These are phyloP conservation scores for Drosophila pseudoananassae DNA, from an alignment of 1,140 invertebrate species.

Conservation along the genomic window DNA sequence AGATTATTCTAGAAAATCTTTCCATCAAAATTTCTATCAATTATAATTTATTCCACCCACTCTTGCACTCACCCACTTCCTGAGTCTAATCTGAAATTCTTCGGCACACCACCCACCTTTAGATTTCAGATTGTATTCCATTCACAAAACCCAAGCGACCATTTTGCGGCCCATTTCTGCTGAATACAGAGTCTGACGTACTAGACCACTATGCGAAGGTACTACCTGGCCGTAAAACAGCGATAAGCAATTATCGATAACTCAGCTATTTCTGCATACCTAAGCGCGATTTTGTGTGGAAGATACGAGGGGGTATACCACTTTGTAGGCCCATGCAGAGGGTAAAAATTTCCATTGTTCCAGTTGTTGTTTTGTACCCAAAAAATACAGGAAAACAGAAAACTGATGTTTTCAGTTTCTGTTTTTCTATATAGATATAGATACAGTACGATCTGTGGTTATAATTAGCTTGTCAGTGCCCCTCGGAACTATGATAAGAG, in stretches of 20 bases:
- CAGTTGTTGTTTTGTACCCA: constrained; percentile 13
- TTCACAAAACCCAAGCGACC: constrained; percentile 51
- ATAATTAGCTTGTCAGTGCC: constrained; percentile 57
- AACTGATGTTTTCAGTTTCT: constrained; percentile 8
- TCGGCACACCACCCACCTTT: constrained; percentile 4
- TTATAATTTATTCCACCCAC: constrained; percentile 3
- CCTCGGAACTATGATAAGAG: constrained; percentile 52
- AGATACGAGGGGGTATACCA: constrained; percentile 3
- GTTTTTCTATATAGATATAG: constrained; percentile 25
- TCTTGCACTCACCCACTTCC: constrained; percentile 35
- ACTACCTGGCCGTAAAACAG: constrained; percentile 36
- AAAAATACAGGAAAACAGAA: constrained; percentile 1
- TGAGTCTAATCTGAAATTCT: constrained; percentile 22
- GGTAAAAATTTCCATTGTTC: constrained; percentile 45
- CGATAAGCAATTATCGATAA: constrained; percentile 68
- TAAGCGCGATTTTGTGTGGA: constrained; percentile 36
- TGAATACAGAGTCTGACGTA: constrained; percentile 25
- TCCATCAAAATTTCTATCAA: constrained; percentile 1
- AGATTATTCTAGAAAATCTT: constrained; percentile 15
- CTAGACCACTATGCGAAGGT: constrained; percentile 14
- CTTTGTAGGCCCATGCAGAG: constrained; percentile 24
- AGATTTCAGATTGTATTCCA: constrained; percentile 23
- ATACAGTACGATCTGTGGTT: constrained; percentile 49
- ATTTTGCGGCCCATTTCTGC: constrained; percentile 35
- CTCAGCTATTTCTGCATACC: constrained; percentile 66